Percentiles rank a stretch among this genome's conserved stretches.
Evolutionary conservation across 2,797 vertebrate genomes (phyloP).

Genomic region (Bradypodion ventrale): DNA sequence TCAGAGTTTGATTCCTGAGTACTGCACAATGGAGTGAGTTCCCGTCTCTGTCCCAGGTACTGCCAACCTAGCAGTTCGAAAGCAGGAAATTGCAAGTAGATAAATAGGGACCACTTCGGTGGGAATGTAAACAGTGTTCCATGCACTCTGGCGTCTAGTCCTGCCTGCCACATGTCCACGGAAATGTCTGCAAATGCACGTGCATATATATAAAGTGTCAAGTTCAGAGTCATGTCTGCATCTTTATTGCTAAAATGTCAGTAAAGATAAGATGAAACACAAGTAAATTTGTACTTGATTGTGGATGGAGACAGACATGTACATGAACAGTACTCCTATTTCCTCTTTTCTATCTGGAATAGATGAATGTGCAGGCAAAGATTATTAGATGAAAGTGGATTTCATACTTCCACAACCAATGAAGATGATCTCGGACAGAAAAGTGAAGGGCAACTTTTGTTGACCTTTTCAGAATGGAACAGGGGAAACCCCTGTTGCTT

Average conservation of each 20-base stretch:
- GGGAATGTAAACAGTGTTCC: too few relatives aligned
- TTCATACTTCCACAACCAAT: background rate
- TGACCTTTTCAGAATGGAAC: slow-evolving; percentile 1
- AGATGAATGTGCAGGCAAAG: background rate
- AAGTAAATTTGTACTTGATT: background rate
- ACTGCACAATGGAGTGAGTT: too few relatives aligned
- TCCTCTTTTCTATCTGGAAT: background rate
- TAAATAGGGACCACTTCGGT: too few relatives aligned
- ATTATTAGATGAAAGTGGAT: background rate
- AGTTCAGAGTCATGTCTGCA: background rate
- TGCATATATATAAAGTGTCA: too few relatives aligned
- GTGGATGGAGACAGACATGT: background rate
- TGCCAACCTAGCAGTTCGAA: too few relatives aligned
- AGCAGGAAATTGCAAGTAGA: too few relatives aligned
- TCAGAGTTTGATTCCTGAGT: too few relatives aligned
- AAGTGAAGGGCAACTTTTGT: slow-evolving; percentile 4
- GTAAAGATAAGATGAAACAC: background rate
- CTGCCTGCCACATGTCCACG: too few relatives aligned
- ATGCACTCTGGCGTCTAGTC: too few relatives aligned
- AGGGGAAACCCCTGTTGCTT: slow-evolving; percentile 10
- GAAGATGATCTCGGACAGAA: background rate
- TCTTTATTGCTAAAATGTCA: background rate
- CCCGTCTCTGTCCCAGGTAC: too few relatives aligned
- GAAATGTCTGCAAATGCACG: too few relatives aligned
- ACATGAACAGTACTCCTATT: background rate